A percentile compares a stretch with the other conserved stretches of the same genome.
Evolutionary conservation across 1,140 invertebrate species (phyloP).

Genomic region (Olivierus martensii): DNA sequence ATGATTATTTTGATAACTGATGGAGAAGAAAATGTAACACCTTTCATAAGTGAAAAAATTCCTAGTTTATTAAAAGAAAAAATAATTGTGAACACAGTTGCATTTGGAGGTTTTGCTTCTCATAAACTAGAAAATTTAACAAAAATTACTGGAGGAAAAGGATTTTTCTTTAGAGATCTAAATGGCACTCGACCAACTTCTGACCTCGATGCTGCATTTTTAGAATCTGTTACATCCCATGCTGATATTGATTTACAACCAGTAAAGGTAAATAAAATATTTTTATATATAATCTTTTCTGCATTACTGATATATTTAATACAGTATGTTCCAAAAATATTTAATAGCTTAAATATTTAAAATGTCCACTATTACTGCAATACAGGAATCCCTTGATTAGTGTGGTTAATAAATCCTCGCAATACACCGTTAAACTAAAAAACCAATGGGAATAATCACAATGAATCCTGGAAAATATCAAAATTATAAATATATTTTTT

Average conservation of each 20-base stretch:
- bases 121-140: constrained; percentile 15
- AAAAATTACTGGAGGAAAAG: constrained; percentile 15
- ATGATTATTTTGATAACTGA: constrained; percentile 22
- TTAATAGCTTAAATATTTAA: no score
- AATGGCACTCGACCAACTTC: constrained; percentile 7
- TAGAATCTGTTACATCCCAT: constrained; percentile 15
- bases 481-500: no score
- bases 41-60: constrained; percentile 17
- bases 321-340: no score
- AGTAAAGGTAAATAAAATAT: constrained; percentile 10
- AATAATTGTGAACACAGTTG: constrained; percentile 20
- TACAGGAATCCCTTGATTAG: no score
- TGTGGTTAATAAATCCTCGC: no score
- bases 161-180: constrained; percentile 12
- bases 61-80: constrained; percentile 8
- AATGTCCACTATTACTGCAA: no score
- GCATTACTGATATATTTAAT: no score
- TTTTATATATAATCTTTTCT: no score
- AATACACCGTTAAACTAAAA: no score
- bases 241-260: constrained; percentile 15
- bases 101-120: constrained; percentile 17
- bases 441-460: no score
- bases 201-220: constrained; percentile 12
- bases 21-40: constrained; percentile 22
- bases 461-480: no score